phyloP scores from a whole-genome alignment of 2,888 invertebrate species.

The Blera fallax region DNA sequence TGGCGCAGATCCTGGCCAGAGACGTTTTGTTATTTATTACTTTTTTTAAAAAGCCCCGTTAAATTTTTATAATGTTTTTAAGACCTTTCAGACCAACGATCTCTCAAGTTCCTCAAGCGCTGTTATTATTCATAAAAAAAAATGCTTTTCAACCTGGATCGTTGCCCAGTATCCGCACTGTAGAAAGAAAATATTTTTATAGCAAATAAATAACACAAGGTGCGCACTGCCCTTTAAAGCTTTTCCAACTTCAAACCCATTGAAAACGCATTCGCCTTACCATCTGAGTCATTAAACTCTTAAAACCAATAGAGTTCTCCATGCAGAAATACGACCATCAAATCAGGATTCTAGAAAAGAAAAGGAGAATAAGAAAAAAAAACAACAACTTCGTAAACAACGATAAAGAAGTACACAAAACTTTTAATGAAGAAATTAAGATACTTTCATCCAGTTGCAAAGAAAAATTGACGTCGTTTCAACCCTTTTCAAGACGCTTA shows the following conservation, averaged over 20 bases:
- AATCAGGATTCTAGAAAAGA: neutral
- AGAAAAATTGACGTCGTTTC: conserved; percentile 58
- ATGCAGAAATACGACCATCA: conserved; percentile 35
- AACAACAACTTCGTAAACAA: conserved; percentile 3
- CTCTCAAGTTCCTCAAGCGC: no score
- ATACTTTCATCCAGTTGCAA: conserved; percentile 41
- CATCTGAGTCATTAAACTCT: conserved; percentile 39
- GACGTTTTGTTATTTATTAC: no score
- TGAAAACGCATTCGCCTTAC: conserved; percentile 4
- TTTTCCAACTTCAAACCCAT: neutral
- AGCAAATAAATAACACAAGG: neutral
- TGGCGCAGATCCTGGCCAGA: no score
- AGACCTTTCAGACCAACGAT: no score
- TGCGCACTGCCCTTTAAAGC: neutral
- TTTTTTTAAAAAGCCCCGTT: no score
- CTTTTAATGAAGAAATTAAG: conserved; percentile 66
- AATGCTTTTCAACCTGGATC: no score
- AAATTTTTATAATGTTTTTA: no score
- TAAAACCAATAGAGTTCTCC: neutral
- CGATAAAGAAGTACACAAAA: conserved; percentile 39
- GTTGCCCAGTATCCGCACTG: no score
- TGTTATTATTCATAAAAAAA: no score
- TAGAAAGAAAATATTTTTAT: no score
- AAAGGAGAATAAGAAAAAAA: neutral
- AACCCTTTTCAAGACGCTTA: conserved; percentile 63